Evolutionary conservation across 2,888 invertebrate species (phyloP).

Genomic region (Perizoma affinitatum): DNA sequence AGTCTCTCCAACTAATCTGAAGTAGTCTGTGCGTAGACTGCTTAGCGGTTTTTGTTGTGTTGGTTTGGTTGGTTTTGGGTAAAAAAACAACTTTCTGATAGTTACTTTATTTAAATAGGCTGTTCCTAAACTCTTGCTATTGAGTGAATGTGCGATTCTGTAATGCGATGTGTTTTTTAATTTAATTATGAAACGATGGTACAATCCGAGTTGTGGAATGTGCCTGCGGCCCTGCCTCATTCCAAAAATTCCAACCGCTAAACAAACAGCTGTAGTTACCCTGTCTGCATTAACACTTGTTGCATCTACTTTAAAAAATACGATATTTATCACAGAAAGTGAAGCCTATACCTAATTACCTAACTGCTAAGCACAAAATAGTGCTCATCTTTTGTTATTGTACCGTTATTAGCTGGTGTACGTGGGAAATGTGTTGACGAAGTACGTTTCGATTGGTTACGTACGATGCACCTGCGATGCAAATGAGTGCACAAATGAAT

Average conservation of each 20-base stretch:
- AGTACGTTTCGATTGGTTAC: constrained; percentile 68
- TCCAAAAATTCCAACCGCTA: constrained; percentile 11
- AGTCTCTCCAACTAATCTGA: too few relatives aligned
- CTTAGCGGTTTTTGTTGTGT: too few relatives aligned
- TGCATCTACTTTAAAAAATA: constrained; percentile 75
- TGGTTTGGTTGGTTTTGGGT: too few relatives aligned
- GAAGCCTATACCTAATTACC: constrained; percentile 60
- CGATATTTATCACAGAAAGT: constrained; percentile 73
- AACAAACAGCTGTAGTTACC: constrained; percentile 36
- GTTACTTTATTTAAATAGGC: too few relatives aligned
- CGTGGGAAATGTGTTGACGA: constrained; percentile 64
- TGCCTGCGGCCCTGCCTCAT: constrained; percentile 10
- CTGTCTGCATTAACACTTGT: constrained; percentile 58
- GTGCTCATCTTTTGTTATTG: constrained; percentile 60
- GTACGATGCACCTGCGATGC: constrained; percentile 78
- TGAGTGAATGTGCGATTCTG: background rate
- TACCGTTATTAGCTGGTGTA: constrained; percentile 69
- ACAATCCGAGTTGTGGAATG: constrained; percentile 27
- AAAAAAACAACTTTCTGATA: too few relatives aligned
- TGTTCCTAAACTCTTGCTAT: background rate
- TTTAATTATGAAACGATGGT: constrained; percentile 27
- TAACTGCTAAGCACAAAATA: constrained; percentile 55
- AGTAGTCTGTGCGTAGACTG: too few relatives aligned
- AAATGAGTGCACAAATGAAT: constrained; percentile 59
- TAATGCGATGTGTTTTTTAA: constrained; percentile 19